These are phyloP conservation scores for Cantharis lateralis DNA, from an alignment of 2,888 invertebrate genomes.

Conservation along the genomic window DNA sequence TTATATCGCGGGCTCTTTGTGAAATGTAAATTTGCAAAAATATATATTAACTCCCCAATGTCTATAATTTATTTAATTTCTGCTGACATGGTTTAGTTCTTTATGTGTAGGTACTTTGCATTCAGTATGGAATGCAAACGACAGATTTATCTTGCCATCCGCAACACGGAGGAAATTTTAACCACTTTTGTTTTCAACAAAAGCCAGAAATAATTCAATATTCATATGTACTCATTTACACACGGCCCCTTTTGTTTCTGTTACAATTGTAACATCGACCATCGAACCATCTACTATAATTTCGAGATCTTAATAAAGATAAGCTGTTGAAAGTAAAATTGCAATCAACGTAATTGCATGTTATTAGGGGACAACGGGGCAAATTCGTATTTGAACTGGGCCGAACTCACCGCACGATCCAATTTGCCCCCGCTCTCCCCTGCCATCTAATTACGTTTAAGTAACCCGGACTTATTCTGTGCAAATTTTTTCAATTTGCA, in stretches of 20 bases:
- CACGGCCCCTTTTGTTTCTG: not conserved
- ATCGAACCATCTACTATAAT: not conserved
- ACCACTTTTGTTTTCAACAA: slow-evolving; percentile 3
- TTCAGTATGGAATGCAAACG: slow-evolving; percentile 1
- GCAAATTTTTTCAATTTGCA: not conserved
- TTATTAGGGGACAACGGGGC: not conserved
- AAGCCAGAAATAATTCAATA: not conserved
- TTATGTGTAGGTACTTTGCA: slow-evolving; percentile 1
- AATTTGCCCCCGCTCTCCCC: not conserved
- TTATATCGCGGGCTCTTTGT: not conserved
- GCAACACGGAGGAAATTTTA: not conserved
- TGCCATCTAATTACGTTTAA: not conserved
- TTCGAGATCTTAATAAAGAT: not conserved
- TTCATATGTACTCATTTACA: slow-evolving; percentile 1
- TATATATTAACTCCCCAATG: slow-evolving; percentile 2
- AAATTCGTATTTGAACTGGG: not conserved
- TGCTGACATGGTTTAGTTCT: slow-evolving; percentile 1
- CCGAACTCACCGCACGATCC: not conserved
- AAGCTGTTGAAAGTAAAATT: not conserved
- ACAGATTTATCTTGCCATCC: slow-evolving; percentile 1
- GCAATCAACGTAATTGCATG: not conserved
- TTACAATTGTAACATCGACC: not conserved
- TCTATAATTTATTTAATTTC: slow-evolving; percentile 1
- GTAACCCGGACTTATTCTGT: not conserved
- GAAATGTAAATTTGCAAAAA: not conserved